A percentile compares a stretch with the other conserved stretches of the same genome.
phyloP scores from a whole-genome alignment of 2,888 invertebrate genomes.

The Barypeithes pellucidus region DNA sequence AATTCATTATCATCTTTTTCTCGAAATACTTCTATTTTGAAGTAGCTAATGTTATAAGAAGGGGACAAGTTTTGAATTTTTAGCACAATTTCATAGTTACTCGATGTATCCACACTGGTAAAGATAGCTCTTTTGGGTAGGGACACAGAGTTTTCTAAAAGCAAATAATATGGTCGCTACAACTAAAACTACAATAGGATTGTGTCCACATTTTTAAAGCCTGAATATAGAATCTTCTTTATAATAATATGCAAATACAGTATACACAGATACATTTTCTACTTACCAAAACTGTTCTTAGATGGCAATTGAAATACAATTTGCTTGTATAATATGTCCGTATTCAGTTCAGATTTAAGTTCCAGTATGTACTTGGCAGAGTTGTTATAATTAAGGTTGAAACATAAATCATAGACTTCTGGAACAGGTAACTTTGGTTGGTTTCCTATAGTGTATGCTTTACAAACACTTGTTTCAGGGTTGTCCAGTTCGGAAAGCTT shows the following conservation, averaged over 20 bases:
- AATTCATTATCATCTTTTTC: constrained; percentile 53
- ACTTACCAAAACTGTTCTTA: constrained; percentile 52
- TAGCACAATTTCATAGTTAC: constrained; percentile 55
- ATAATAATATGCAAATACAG: too few relatives aligned
- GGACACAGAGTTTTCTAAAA: constrained; percentile 48
- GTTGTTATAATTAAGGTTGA: constrained; percentile 39
- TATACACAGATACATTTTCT: too few relatives aligned
- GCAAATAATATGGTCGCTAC: too few relatives aligned
- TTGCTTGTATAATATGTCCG: constrained; percentile 55
- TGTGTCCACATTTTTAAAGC: too few relatives aligned
- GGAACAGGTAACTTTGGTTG: constrained; percentile 19
- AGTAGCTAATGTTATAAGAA: constrained; percentile 55
- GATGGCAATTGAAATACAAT: constrained; percentile 54
- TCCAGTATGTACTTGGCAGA: constrained; percentile 54
- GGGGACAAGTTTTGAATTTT: constrained; percentile 57
- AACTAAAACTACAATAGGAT: too few relatives aligned
- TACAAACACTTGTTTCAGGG: constrained; percentile 50
- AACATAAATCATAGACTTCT: constrained; percentile 52
- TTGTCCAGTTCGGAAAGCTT: constrained; percentile 54
- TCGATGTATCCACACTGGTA: constrained; percentile 58
- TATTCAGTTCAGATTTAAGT: constrained; percentile 55
- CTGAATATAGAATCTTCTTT: too few relatives aligned
- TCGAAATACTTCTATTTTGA: constrained; percentile 59
- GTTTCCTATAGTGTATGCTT: constrained; percentile 51
- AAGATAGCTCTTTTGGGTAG: constrained; percentile 55